Percentiles rank a stretch among this genome's conserved stretches.
These are phyloP conservation scores for Tychaedon coryphoeus DNA, from an alignment of 2,113 vertebrate species.

Conservation along the genomic window DNA sequence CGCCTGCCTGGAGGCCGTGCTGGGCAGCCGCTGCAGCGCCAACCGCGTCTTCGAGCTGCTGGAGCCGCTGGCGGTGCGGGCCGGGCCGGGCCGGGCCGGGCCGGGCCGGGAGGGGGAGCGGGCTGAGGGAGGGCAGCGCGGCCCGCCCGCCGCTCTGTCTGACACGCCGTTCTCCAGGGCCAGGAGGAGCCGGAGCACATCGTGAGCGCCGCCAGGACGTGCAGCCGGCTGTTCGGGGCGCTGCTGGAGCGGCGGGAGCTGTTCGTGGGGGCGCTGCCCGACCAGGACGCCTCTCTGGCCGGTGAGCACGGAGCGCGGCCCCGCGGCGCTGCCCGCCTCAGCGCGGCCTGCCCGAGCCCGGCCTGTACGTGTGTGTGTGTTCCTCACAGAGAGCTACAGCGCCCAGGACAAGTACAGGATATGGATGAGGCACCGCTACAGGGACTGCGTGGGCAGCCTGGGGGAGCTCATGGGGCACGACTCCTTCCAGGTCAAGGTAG, in stretches of 20 bases:
- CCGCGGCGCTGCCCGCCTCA: neutral
- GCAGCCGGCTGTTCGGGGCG: slow-evolving; percentile 81
- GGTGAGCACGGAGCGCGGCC: slow-evolving; percentile 9
- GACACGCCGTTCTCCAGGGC: slow-evolving; percentile 64
- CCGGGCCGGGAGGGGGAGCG: neutral
- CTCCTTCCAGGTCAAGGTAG: slow-evolving; percentile 78
- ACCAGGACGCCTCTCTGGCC: neutral
- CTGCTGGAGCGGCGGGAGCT: slow-evolving; percentile 82
- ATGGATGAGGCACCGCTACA: slow-evolving; percentile 91
- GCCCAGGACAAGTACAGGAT: slow-evolving; percentile 84
- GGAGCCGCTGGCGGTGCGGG: slow-evolving; percentile 71
- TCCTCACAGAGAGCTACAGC: slow-evolving; percentile 52
- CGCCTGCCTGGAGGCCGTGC: slow-evolving; percentile 62
- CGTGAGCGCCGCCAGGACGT: slow-evolving; percentile 61
- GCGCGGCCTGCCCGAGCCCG: neutral
- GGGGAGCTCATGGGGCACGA: slow-evolving; percentile 78
- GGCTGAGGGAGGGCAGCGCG: neutral
- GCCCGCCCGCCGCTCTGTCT: neutral
- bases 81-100: neutral
- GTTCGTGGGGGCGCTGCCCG: slow-evolving; percentile 79
- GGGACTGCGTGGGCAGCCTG: slow-evolving; percentile 77
- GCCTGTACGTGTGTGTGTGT: neutral
- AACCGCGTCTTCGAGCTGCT: slow-evolving; percentile 88
- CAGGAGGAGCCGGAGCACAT: slow-evolving; percentile 69
- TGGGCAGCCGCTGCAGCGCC: slow-evolving; percentile 76